These are phyloP conservation scores for Microtus californicus DNA, from an alignment of 2,797 vertebrate genomes.

Conservation along the genomic window DNA sequence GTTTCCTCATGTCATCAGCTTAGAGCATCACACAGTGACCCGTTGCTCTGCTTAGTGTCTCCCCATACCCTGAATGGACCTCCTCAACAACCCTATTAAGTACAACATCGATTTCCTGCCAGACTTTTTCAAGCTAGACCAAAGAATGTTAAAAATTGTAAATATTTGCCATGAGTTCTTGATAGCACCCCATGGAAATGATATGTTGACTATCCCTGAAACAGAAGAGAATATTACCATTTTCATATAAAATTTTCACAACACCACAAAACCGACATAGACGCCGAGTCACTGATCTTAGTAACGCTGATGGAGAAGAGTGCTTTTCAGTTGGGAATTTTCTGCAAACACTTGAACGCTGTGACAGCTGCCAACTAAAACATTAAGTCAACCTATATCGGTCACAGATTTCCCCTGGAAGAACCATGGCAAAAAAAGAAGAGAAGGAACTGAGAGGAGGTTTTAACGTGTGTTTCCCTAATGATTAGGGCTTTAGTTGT, in stretches of 20 bases:
- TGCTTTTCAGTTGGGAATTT: neutral
- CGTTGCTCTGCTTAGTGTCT: no score
- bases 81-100: neutral
- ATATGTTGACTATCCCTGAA: neutral
- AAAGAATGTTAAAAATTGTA: neutral
- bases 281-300: neutral
- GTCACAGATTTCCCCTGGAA: neutral
- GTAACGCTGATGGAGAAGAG: neutral
- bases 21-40: neutral
- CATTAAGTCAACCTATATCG: neutral
- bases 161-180: neutral
- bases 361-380: slow-evolving; percentile 4
- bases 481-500: neutral
- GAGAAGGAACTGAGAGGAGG: neutral
- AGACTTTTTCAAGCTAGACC: neutral
- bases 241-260: slow-evolving; percentile 14
- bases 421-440: neutral
- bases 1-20: neutral
- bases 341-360: neutral
- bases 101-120: neutral
- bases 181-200: slow-evolving; percentile 6
- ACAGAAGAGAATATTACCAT: neutral
- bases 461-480: neutral
- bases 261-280: neutral
- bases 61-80: neutral